phyloP scores from a whole-genome alignment of 2,113 vertebrate species.

The Galeopterus variegatus region DNA sequence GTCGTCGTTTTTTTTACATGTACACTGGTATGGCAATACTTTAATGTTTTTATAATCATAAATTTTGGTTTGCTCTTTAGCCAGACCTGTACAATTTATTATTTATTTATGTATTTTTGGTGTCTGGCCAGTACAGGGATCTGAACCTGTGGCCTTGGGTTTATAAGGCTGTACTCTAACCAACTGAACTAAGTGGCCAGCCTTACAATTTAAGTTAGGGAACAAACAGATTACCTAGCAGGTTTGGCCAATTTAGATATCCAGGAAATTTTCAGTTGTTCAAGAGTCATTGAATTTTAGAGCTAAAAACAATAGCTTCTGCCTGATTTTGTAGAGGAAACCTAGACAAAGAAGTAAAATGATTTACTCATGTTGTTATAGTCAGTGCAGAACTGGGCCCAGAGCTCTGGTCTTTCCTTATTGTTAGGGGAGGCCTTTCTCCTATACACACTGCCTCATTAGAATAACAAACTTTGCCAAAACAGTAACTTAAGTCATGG shows the following conservation, averaged over 20 bases:
- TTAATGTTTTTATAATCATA: conserved; percentile 14
- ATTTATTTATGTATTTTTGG: too few species aligned
- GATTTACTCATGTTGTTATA: background rate
- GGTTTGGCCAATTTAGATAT: background rate
- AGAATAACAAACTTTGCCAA: background rate
- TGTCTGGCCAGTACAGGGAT: too few species aligned
- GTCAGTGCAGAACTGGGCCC: background rate
- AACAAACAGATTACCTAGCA: background rate
- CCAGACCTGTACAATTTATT: background rate
- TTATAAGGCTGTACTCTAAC: too few species aligned
- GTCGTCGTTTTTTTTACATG: background rate
- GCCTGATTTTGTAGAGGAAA: conserved; percentile 32
- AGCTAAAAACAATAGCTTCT: conserved; percentile 21
- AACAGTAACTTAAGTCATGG: background rate
- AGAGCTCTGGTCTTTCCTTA: background rate
- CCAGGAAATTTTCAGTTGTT: conserved; percentile 3
- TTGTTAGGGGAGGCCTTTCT: background rate
- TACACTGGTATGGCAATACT: background rate
- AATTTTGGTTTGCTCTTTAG: conserved; percentile 3
- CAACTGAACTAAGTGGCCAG: too few species aligned
- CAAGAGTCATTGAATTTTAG: conserved; percentile 29
- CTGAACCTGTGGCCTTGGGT: too few species aligned
- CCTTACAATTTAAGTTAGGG: background rate
- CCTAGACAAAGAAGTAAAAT: background rate
- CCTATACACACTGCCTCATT: background rate